Evolutionary conservation across 1,140 invertebrate species (phyloP), one percentile per base, ranked within the genome.

Genomic region (Agrypnia vestita): DNA sequence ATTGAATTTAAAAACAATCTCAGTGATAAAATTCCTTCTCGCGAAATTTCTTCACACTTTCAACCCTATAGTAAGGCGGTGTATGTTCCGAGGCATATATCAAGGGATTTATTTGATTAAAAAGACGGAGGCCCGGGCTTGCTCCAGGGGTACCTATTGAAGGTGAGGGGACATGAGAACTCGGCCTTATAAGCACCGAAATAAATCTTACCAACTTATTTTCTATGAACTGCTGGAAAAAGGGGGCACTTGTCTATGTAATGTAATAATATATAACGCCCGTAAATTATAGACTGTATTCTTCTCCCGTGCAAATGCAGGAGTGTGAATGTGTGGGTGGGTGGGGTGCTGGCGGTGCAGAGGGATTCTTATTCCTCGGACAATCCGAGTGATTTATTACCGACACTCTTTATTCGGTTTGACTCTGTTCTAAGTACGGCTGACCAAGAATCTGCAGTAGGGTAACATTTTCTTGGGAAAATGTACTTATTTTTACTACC

Each of bases 151-250:
- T 17, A 55, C 19, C 67, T 76, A 71, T 77, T 78, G 73, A 69
- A 74, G 79, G 25, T 76, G 73, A 74, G 69, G 44, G 56, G 78
- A 78, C 80, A 76, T 69, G 71, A 51, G 80, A 72, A 64, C 72
- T 73, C 69, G 46, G 72, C 47, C 78, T 76, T 80, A 83, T 80
- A 80, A 83, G 62, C 55, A 73, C 78, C 59, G 61, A 72, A 76
- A 83, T 83, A 83, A 83, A 83, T 83, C 82, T 80, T 77, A 69
- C 71, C 81, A 83, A 83, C 82, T 80, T 83, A 83, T 83, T 83
- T 79, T 80, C 78, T 80, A 83, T 83, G 79, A 78, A 83, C 75
- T 83, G 75, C 69, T 76, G 55, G 53, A 59, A 59, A 74, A 71
- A 47, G 78, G 69, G 61, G 17, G 71, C 69, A 59, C 76, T 76